Percentiles rank a stretch among this genome's conserved stretches.
Evolutionary conservation across 1,140 invertebrate species (phyloP).

Genomic region (Mya arenaria): DNA sequence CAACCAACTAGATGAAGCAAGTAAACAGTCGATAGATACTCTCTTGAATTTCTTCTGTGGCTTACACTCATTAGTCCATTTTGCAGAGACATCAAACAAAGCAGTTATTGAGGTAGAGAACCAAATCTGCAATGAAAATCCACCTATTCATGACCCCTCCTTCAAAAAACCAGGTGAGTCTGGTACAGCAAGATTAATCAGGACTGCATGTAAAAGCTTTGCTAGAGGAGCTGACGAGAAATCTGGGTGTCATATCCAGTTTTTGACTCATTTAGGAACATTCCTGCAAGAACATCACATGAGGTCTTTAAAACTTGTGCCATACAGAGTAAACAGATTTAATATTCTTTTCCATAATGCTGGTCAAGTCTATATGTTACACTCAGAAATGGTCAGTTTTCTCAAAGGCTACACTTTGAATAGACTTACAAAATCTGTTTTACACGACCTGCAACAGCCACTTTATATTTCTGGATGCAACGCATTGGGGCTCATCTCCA

Average conservation of each 20-base stretch:
- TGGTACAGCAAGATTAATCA: not conserved
- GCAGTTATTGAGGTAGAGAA: not conserved
- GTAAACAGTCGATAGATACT: not conserved
- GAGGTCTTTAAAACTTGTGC: not conserved
- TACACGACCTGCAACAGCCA: conserved; percentile 25
- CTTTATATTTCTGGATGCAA: conserved; percentile 6
- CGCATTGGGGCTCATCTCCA: conserved; percentile 19
- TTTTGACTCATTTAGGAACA: not conserved
- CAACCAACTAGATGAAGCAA: not conserved
- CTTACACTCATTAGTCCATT: not conserved
- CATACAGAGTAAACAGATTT: conserved; percentile 32
- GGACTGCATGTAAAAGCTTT: not conserved
- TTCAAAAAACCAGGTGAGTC: conserved; percentile 13
- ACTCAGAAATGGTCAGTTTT: conserved; percentile 23
- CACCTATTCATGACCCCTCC: not conserved
- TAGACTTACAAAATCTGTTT: conserved; percentile 3
- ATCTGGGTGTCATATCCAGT: not conserved
- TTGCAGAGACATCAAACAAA: not conserved
- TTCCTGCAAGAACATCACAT: not conserved
- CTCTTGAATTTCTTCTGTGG: conserved; percentile 2
- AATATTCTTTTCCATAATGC: conserved; percentile 53
- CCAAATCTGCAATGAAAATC: not conserved
- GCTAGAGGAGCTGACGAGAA: conserved; percentile 3
- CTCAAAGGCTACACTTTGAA: not conserved
- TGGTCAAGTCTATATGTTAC: conserved; percentile 13